phyloP scores from a whole-genome alignment of 2,888 invertebrate genomes.

The Nemurella pictetii region DNA sequence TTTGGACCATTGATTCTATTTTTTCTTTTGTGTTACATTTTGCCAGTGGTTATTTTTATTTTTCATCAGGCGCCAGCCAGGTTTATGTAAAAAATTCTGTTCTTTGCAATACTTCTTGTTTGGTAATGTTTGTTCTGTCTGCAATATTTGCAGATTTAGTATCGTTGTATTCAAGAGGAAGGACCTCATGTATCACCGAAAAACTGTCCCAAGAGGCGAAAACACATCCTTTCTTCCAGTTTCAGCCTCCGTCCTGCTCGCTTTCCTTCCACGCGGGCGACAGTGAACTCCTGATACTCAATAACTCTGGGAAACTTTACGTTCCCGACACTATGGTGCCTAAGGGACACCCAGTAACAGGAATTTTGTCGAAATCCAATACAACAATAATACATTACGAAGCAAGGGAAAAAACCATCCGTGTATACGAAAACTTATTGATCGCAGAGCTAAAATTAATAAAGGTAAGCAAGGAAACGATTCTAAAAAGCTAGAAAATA shows the following conservation, averaged over 20 bases:
- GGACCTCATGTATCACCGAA: constrained; percentile 1
- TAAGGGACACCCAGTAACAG: constrained; percentile 10
- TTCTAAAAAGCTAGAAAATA: no score
- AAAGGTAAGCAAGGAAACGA: background rate
- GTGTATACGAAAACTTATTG: background rate
- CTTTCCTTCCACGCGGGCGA: background rate
- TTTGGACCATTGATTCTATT: background rate
- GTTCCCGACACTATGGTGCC: constrained; percentile 3
- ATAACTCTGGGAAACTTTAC: constrained; percentile 23
- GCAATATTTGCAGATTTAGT: constrained; percentile 20
- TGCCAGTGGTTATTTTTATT: background rate
- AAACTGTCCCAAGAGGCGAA: constrained; percentile 1
- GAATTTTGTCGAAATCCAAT: constrained; percentile 2
- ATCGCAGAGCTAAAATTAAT: background rate
- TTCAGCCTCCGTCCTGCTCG: background rate
- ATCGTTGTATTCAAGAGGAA: constrained; percentile 12
- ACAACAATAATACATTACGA: background rate
- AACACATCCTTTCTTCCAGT: background rate
- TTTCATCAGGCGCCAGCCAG: background rate
- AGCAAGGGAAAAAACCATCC: background rate
- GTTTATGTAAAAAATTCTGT: background rate
- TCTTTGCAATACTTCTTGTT: background rate
- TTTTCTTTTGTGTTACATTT: background rate
- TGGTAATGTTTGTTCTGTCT: background rate
- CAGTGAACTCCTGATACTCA: constrained; percentile 16